Percentiles rank a stretch among this genome's conserved stretches.
phyloP scores from a whole-genome alignment of 2,888 invertebrate species.

The Rhagonycha fulva region DNA sequence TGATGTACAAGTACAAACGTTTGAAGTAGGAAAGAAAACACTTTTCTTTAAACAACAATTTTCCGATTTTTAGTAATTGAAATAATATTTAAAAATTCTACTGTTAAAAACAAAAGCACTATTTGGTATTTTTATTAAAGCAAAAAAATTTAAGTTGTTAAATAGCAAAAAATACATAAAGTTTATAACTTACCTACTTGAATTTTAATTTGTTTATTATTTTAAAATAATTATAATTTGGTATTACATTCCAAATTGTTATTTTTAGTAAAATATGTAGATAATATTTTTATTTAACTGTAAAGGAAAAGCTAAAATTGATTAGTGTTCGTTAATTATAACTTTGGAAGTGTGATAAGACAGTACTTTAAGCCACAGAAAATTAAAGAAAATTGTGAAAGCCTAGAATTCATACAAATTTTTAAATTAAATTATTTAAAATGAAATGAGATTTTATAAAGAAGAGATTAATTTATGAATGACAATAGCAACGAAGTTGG shows the following conservation, averaged over 20 bases:
- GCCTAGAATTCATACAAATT: conserved; percentile 8
- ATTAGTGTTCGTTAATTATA: conserved; percentile 1
- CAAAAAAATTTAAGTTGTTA: no score
- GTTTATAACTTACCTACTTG: no score
- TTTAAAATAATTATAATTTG: background rate
- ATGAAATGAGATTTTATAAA: conserved; percentile 19
- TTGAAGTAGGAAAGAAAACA: background rate
- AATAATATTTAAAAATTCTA: background rate
- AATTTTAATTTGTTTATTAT: background rate
- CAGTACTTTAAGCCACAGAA: background rate
- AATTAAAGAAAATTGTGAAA: conserved; percentile 7
- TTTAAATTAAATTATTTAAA: conserved; percentile 12
- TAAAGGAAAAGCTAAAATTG: background rate
- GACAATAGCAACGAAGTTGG: conserved; percentile 13
- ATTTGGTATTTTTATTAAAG: no score
- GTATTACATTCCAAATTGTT: background rate
- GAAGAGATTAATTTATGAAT: conserved; percentile 13
- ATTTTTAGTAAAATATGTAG: background rate
- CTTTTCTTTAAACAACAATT: background rate
- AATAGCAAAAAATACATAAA: no score
- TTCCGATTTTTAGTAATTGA: background rate
- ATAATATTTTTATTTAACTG: background rate
- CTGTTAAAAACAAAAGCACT: background rate
- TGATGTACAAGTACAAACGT: background rate
- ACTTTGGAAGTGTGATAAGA: conserved; percentile 1